Evolutionary conservation across 2,113 vertebrate genomes (phyloP), one percentile per base, ranked within the genome.

Genomic region (Corythoichthys haematopterus): DNA sequence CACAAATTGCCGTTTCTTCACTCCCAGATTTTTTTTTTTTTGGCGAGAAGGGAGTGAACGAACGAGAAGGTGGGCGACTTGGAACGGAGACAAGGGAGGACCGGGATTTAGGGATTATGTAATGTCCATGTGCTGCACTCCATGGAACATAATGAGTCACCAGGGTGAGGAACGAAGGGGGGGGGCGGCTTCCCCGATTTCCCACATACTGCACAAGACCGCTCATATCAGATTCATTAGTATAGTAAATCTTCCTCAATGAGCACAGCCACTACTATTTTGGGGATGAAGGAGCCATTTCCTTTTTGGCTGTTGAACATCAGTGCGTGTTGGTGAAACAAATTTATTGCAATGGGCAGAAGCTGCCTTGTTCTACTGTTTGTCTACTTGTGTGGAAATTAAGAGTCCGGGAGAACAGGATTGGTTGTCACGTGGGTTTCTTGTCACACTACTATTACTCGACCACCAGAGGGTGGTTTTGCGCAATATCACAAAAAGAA

Each of bases 1-100:
- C 36, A 40, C 13, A 59, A 59, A 14, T 59, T 38, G 8, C 12
- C 6, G 55, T 36, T n/a, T n/a, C n/a, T 65, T 74, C 58, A 38
- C 35, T 70, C 52, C 75, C 88, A 85, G 84, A 85, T 85, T 82
- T 78, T 72, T 79, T 16, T 59, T 46, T 53, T 53, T 74, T 70
- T 64, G 57, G 2, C 0, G 60, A 59, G 2, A 38, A n/a, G 58
- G 55, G 45, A 59, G 74, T 59, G 70, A 57, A n/a, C n/a, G n/a
- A n/a, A n/a, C n/a, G n/a, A n/a, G 46, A 16, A 28, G 58, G 67
- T 45, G 57, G 36, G 36, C 11, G 14, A 52, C 9, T 6, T n/a
- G 51, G 55, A 57, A 58, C 11, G 10, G 46, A 51, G 35, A 66
- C 28, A 45, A 57, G 58, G 37, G 46, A 72, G 47, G 55, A 52